These are phyloP conservation scores for Petrocephalus schoutedeni DNA, from an alignment of 2,797 vertebrate species.

Conservation along the genomic window DNA sequence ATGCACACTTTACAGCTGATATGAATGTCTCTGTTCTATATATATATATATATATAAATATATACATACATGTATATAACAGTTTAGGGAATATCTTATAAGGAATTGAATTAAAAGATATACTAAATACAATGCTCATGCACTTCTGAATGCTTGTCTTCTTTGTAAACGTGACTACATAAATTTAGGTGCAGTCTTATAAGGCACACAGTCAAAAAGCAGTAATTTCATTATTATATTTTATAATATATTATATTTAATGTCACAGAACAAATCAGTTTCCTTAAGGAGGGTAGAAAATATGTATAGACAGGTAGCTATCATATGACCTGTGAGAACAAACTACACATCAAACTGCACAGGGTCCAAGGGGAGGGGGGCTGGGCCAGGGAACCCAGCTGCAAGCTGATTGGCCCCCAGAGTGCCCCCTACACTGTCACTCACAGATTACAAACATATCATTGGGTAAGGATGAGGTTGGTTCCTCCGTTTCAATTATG, in stretches of 20 bases:
- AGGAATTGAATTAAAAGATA: conserved; percentile 42
- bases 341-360: neutral
- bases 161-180: conserved; percentile 15
- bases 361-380: neutral
- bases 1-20: conserved; percentile 56
- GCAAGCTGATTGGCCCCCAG: too few species aligned
- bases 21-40: conserved; percentile 58
- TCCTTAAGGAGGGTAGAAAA: neutral
- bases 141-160: conserved; percentile 10
- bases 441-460: too few species aligned
- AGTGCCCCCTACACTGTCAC: too few species aligned
- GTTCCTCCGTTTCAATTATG: too few species aligned
- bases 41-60: conserved; percentile 42
- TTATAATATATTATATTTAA: neutral
- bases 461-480: too few species aligned
- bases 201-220: neutral
- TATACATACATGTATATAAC: conserved; percentile 40
- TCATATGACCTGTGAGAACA: neutral
- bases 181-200: neutral
- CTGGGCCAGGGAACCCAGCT: neutral
- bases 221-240: neutral
- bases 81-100: conserved; percentile 40
- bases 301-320: neutral
- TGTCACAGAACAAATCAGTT: neutral
- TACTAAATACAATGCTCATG: conserved; percentile 24